Conservation (phyloP, 1,140 invertebrate species). For the Lordiphosa stackelbergi region DNA sequence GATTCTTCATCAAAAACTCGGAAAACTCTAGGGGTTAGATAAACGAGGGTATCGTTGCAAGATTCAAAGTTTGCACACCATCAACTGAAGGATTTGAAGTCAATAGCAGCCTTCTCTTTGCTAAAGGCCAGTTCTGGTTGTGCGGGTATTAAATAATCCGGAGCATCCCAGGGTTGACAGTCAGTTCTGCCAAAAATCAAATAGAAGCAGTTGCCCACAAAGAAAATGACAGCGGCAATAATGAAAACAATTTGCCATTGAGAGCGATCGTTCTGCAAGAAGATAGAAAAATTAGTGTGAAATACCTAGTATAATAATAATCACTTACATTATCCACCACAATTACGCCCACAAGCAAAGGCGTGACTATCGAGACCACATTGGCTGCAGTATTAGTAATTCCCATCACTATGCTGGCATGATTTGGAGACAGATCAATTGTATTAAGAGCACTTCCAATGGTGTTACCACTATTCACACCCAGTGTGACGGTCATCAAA, state of each 20-base stretch:
- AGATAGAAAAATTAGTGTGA: slow-evolving; percentile 62
- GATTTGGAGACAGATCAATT: slow-evolving; percentile 87
- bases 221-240: slow-evolving; percentile 54
- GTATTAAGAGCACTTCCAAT: slow-evolving; percentile 84
- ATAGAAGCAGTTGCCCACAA: slow-evolving; percentile 53
- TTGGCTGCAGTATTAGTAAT: slow-evolving; percentile 87
- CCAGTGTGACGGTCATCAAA: slow-evolving; percentile 84
- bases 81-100: slow-evolving; percentile 8
- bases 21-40: no score
- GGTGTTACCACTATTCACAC: slow-evolving; percentile 86
- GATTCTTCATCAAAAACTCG: slow-evolving; percentile 17
- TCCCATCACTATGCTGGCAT: slow-evolving; percentile 83
- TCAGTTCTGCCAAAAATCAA: slow-evolving; percentile 86
- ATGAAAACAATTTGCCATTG: slow-evolving; percentile 82
- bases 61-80: neutral
- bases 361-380: slow-evolving; percentile 84
- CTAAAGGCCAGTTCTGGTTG: slow-evolving; percentile 18
- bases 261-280: slow-evolving; percentile 85
- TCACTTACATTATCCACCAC: slow-evolving; percentile 78
- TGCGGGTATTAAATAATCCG: slow-evolving; percentile 83
- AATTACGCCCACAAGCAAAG: slow-evolving; percentile 81
- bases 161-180: slow-evolving; percentile 86
- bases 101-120: slow-evolving; percentile 5
- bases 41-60: no score
- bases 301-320: no score